A percentile compares a stretch with the other conserved stretches of the same genome.
Conservation (phyloP, 1,140 invertebrate species). For the Scylla paramamosain region DNA sequence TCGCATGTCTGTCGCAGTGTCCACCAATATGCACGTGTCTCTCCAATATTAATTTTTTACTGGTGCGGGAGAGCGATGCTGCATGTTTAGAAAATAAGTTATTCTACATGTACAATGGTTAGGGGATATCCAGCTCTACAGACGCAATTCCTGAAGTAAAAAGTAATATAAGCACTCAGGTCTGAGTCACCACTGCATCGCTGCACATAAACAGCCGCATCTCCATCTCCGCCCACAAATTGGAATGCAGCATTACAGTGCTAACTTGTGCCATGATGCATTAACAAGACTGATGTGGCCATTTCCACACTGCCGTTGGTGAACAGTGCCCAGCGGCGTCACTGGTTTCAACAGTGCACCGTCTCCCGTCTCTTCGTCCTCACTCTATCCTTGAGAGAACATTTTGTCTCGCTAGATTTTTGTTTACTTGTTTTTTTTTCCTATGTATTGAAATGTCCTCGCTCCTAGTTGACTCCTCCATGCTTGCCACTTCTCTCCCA, state of each 20-base stretch:
- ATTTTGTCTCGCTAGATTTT: neutral
- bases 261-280: neutral
- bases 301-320: neutral
- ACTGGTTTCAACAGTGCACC: neutral
- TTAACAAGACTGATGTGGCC: neutral
- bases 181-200: neutral
- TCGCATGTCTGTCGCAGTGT: no score
- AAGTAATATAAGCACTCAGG: neutral
- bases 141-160: no score
- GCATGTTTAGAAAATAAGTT: no score
- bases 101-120: no score
- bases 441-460: neutral
- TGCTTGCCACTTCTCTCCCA: neutral
- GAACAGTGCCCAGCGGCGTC: neutral
- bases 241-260: neutral
- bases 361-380: neutral
- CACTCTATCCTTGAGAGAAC: neutral
- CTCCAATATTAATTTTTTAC: no score
- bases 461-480: neutral
- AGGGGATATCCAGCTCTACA: no score
- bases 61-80: no score
- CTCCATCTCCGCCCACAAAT: conserved; percentile 17
- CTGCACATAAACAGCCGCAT: neutral
- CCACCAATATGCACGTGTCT: no score
- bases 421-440: neutral